Evolutionary conservation across 2,797 vertebrate genomes (phyloP).

Genomic region (Peromyscus nudipes): DNA sequence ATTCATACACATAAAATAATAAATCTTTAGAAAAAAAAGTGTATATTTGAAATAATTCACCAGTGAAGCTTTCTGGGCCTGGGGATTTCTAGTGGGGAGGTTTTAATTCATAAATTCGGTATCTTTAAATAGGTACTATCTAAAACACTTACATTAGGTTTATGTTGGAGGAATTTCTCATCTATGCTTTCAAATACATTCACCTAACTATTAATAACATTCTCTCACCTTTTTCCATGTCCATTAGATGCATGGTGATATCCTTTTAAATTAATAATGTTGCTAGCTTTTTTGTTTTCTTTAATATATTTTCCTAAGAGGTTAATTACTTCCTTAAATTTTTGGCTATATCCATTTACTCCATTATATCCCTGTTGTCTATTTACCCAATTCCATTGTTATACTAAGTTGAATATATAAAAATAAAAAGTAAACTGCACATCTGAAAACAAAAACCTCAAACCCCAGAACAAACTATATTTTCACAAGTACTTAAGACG

Average conservation of each 20-base stretch:
- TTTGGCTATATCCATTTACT: not conserved
- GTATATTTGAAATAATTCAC: not conserved
- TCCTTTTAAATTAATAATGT: not conserved
- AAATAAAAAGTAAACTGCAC: not conserved
- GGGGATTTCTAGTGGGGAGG: not conserved
- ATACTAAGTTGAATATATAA: not conserved
- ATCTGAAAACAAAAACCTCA: not conserved
- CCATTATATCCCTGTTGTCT: not conserved
- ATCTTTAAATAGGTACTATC: not conserved
- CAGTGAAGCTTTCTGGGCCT: not conserved
- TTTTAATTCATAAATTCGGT: not conserved
- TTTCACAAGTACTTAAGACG: not conserved
- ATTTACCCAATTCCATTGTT: not conserved
- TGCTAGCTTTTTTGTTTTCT: not conserved
- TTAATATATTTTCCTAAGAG: not conserved
- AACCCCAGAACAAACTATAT: not conserved
- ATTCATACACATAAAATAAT: not conserved
- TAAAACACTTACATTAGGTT: not conserved
- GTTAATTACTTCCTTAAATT: not conserved
- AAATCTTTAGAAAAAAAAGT: not conserved
- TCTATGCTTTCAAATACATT: not conserved
- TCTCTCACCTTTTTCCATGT: not conserved
- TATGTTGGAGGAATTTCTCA: not conserved
- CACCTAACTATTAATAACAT: not conserved
- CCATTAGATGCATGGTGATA: not conserved